phyloP scores from a whole-genome alignment of 1,140 invertebrate species.

The Drosophila orosa region DNA sequence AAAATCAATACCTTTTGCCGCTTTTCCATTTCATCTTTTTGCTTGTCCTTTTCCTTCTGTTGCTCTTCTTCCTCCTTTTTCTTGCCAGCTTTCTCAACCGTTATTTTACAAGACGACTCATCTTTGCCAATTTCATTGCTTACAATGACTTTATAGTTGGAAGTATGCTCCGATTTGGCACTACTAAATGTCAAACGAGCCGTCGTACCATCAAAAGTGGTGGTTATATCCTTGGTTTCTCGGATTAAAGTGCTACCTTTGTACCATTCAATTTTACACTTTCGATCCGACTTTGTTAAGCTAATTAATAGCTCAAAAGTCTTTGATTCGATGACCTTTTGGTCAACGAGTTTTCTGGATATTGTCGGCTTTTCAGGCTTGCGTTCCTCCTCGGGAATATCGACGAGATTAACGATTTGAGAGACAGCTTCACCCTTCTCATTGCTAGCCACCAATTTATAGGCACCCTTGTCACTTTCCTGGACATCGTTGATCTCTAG shows the following conservation, averaged over 20 bases:
- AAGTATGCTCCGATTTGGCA: conserved; percentile 88
- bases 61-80: conserved; percentile 78
- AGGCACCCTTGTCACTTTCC: conserved; percentile 92
- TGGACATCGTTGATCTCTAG: conserved; percentile 93
- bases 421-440: conserved; percentile 96
- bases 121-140: conserved; percentile 93
- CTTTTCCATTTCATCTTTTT: conserved; percentile 60
- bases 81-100: conserved; percentile 85
- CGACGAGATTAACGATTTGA: conserved; percentile 93
- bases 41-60: conserved; percentile 80
- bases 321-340: conserved; percentile 91
- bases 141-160: conserved; percentile 91
- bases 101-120: conserved; percentile 91
- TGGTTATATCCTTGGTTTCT: conserved; percentile 88
- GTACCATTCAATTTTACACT: conserved; percentile 93
- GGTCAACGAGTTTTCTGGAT: conserved; percentile 88
- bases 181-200: conserved; percentile 90
- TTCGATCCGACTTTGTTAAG: conserved; percentile 90
- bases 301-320: conserved; percentile 91
- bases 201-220: conserved; percentile 92
- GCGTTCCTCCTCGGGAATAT: conserved; percentile 88
- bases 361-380: conserved; percentile 87
- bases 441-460: conserved; percentile 96
- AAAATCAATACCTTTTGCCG: conserved; percentile 61
- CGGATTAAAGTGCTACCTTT: conserved; percentile 91